A percentile compares a stretch with the other conserved stretches of the same genome.
Conservation (phyloP, 2,797 vertebrate species). For the Hemibagrus guttatus region DNA sequence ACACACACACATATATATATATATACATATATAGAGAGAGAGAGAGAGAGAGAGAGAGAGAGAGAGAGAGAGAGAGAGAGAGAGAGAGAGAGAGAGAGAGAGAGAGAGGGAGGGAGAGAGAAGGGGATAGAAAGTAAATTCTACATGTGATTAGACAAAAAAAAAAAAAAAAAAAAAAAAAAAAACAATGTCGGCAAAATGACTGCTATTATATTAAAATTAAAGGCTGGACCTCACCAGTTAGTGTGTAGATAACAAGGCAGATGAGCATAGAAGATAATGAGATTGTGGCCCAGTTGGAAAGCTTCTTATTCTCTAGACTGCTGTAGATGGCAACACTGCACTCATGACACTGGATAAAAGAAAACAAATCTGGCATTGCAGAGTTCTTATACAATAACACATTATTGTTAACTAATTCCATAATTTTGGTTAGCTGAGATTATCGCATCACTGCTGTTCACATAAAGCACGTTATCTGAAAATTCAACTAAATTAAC, state of each 20-base stretch:
- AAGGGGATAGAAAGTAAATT: too few species aligned
- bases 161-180: too few species aligned
- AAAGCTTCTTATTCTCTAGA: conserved; percentile 84
- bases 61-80: too few species aligned
- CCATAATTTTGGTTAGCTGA: neutral
- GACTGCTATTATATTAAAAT: neutral
- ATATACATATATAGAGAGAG: too few species aligned
- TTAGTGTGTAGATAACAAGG: conserved; percentile 91
- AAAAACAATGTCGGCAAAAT: neutral
- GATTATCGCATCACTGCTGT: neutral
- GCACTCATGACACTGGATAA: conserved; percentile 88
- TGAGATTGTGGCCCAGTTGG: conserved; percentile 86
- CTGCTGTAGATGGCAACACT: conserved; percentile 91
- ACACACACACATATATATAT: too few species aligned
- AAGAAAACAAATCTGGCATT: conserved; percentile 13
- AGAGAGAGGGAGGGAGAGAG: too few species aligned
- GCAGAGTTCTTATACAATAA: neutral
- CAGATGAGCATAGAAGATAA: conserved; percentile 88
- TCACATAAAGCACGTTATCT: neutral
- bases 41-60: too few species aligned
- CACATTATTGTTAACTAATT: neutral
- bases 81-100: too few species aligned
- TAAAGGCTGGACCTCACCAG: conserved; percentile 73
- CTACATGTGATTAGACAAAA: too few species aligned
- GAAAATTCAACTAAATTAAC: neutral